Evolutionary conservation across 2,888 invertebrate species (phyloP).

Genomic region (Lamellibrachia satsuma): DNA sequence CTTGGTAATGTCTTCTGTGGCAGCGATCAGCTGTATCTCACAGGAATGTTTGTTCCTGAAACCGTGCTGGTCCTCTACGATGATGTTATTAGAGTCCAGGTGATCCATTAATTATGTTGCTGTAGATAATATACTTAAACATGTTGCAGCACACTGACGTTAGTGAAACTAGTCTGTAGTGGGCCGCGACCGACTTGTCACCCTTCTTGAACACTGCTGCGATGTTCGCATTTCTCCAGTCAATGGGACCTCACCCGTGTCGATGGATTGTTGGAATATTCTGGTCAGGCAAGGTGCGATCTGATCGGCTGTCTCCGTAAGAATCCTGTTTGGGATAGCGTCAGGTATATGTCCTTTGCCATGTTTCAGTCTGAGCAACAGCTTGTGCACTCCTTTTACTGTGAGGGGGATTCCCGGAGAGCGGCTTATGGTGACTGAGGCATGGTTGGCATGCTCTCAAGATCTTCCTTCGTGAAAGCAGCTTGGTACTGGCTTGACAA

Average conservation of each 20-base stretch:
- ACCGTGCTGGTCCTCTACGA: neutral
- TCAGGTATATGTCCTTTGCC: neutral
- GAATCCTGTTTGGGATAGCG: neutral
- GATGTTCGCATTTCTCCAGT: neutral
- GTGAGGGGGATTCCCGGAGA: neutral
- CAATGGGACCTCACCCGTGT: neutral
- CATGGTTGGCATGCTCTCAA: neutral
- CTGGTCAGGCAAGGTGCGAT: neutral
- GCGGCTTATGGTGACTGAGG: neutral
- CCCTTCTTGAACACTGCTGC: neutral
- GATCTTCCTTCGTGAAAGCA: neutral
- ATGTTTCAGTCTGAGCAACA: neutral
- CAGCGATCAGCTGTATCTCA: neutral
- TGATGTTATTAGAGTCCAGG: neutral
- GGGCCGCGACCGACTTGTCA: neutral
- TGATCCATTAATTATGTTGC: neutral
- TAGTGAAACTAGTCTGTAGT: neutral
- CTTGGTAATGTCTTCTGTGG: neutral
- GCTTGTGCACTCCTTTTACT: neutral
- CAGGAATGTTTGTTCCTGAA: neutral
- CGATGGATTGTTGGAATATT: neutral
- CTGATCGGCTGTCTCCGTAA: neutral
- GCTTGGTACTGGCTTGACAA: neutral
- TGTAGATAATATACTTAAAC: neutral
- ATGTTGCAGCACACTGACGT: neutral